Evolutionary conservation across 2,888 invertebrate genomes (phyloP).

Genomic region (Erannis defoliaria): DNA sequence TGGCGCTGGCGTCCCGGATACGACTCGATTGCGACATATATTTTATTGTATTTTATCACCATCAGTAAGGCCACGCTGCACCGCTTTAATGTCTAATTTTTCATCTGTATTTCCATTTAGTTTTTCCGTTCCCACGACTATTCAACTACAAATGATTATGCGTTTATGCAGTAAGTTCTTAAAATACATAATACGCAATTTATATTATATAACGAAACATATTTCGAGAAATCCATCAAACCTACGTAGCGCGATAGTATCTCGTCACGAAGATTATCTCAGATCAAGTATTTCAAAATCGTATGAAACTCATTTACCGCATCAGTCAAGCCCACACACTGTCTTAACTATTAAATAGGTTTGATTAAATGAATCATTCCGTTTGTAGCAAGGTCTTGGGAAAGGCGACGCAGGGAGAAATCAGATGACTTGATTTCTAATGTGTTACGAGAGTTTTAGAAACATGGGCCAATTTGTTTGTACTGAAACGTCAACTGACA

Average conservation of each 20-base stretch:
- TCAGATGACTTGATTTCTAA: conserved; percentile 2
- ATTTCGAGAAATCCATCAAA: conserved; percentile 23
- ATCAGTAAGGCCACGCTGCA: neutral
- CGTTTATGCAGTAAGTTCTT: neutral
- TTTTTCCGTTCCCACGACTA: neutral
- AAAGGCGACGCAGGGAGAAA: conserved; percentile 10
- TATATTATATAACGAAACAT: neutral
- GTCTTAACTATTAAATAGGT: conserved; percentile 22
- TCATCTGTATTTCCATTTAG: neutral
- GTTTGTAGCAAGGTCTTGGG: conserved; percentile 8
- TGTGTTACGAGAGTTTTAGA: neutral
- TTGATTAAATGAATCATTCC: conserved; percentile 27
- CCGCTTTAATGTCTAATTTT: too few species aligned
- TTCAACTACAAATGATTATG: neutral
- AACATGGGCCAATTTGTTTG: too few species aligned
- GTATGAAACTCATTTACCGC: conserved; percentile 50
- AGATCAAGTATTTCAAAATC: conserved; percentile 48
- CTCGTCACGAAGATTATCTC: conserved; percentile 48
- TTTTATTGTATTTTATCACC: too few species aligned
- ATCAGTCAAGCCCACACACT: conserved; percentile 47
- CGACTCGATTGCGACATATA: too few species aligned
- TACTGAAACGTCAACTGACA: too few species aligned
- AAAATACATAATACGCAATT: too few species aligned
- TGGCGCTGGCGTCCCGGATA: too few species aligned
- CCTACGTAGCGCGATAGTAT: conserved; percentile 25